Percentiles rank a stretch among this genome's conserved stretches.
phyloP scores from a whole-genome alignment of 2,113 vertebrate genomes.

The Desmodus rotundus region DNA sequence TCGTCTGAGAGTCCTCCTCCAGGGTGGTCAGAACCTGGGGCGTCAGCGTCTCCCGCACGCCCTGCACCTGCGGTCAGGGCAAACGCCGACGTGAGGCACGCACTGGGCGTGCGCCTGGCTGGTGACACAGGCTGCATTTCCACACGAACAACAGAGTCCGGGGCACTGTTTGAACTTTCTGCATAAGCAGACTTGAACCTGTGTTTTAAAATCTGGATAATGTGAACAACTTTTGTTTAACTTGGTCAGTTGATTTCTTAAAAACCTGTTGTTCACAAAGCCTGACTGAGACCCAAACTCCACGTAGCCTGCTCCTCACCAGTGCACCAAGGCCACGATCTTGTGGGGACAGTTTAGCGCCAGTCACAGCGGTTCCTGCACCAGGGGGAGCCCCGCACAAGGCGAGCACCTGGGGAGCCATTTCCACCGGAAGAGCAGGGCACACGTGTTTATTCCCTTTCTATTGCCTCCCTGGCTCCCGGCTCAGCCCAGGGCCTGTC shows the following conservation, averaged over 20 bases:
- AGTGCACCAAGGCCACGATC: no score
- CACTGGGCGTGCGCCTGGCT: not conserved
- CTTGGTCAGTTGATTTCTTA: not conserved
- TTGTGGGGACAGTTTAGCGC: fast-evolving
- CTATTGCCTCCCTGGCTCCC: fast-evolving
- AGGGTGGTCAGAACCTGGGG: constrained; percentile 84
- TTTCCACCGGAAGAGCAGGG: not conserved
- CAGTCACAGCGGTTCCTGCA: fast-evolving
- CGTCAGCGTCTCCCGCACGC: constrained; percentile 80
- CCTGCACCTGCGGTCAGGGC: constrained; percentile 78
- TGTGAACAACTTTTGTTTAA: not conserved
- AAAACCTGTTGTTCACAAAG: not conserved
- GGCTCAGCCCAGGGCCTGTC: no score
- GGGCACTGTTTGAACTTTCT: not conserved
- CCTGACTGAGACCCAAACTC: not conserved
- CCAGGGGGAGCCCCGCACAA: constrained; percentile 31
- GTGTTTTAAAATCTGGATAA: not conserved
- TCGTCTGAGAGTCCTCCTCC: constrained; percentile 90
- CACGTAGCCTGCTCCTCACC: fast-evolving
- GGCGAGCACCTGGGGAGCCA: not conserved
- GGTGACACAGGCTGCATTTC: no score
- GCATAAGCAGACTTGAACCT: not conserved
- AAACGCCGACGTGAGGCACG: not conserved
- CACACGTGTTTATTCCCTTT: no score
- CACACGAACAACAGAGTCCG: no score